These are phyloP conservation scores for Hylaeus anthracinus DNA, from an alignment of 1,140 invertebrate genomes.

Conservation along the genomic window DNA sequence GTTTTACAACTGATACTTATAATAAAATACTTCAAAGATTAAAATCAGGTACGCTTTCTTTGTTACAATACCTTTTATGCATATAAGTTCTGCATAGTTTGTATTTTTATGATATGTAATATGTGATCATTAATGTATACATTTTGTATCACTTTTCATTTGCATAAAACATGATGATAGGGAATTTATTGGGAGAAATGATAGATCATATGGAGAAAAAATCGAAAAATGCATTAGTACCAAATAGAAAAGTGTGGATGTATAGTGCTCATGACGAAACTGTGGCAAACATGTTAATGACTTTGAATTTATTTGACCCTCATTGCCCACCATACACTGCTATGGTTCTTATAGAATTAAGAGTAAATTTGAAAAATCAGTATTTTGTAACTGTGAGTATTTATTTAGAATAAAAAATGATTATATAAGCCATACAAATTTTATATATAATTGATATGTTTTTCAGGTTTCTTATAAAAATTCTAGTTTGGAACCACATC, in stretches of 20 bases:
- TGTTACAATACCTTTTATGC: not conserved
- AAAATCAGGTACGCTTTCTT: slow-evolving; percentile 74
- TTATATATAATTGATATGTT: slow-evolving; percentile 17
- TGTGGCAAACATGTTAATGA: slow-evolving; percentile 87
- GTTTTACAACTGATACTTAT: slow-evolving; percentile 80
- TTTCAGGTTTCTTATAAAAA: slow-evolving; percentile 85
- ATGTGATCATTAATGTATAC: no score
- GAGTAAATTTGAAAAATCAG: slow-evolving; percentile 71
- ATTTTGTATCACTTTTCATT: no score
- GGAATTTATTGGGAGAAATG: slow-evolving; percentile 86
- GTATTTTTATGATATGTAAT: slow-evolving; percentile 16
- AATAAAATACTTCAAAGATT: slow-evolving; percentile 81
- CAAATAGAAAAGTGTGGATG: slow-evolving; percentile 85
- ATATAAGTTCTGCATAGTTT: slow-evolving; percentile 8
- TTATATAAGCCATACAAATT: not conserved
- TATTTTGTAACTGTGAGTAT: slow-evolving; percentile 78
- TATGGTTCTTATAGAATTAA: slow-evolving; percentile 87
- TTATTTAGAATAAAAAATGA: not conserved
- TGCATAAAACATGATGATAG: slow-evolving; percentile 69
- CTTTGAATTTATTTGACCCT: slow-evolving; percentile 87
- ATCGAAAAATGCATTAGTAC: slow-evolving; percentile 72
- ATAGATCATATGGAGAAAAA: slow-evolving; percentile 82
- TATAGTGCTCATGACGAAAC: slow-evolving; percentile 93
- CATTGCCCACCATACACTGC: slow-evolving; percentile 88
- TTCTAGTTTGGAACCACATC: slow-evolving; percentile 79